These are phyloP conservation scores for Taurulus bubalis DNA, from an alignment of 2,113 vertebrate species.

Conservation along the genomic window DNA sequence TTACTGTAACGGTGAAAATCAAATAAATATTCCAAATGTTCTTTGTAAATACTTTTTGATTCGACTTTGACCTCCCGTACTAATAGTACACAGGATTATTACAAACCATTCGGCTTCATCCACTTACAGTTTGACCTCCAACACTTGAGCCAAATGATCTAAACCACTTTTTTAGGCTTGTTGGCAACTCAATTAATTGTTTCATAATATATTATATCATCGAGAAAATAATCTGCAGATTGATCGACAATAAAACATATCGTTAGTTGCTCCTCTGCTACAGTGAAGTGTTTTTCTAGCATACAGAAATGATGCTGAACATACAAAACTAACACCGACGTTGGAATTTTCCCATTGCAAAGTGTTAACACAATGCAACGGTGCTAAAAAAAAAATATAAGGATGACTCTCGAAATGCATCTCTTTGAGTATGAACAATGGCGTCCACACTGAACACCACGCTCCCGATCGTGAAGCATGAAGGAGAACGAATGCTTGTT, in stretches of 20 bases:
- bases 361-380: background rate
- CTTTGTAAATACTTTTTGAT: background rate
- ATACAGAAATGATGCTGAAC: too few species aligned
- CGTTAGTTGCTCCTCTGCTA: background rate
- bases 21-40: background rate
- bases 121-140: background rate
- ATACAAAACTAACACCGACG: background rate
- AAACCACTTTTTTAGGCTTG: background rate
- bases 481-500: constrained; percentile 21
- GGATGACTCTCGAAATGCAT: background rate
- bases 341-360: too few species aligned
- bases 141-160: background rate
- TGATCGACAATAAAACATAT: background rate
- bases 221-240: background rate
- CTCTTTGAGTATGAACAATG: constrained; percentile 13
- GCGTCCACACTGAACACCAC: background rate
- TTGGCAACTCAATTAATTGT: background rate
- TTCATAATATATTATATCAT: too few species aligned
- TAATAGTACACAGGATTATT: background rate
- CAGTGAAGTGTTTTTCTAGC: background rate
- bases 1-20: background rate
- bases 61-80: background rate
- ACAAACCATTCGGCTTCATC: background rate
- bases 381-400: constrained; percentile 20
- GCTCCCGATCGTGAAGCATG: background rate